Evolutionary conservation across 2,113 vertebrate species (phyloP), one percentile per base, ranked within the genome.

Genomic region (Empidonax alnorum): DNA sequence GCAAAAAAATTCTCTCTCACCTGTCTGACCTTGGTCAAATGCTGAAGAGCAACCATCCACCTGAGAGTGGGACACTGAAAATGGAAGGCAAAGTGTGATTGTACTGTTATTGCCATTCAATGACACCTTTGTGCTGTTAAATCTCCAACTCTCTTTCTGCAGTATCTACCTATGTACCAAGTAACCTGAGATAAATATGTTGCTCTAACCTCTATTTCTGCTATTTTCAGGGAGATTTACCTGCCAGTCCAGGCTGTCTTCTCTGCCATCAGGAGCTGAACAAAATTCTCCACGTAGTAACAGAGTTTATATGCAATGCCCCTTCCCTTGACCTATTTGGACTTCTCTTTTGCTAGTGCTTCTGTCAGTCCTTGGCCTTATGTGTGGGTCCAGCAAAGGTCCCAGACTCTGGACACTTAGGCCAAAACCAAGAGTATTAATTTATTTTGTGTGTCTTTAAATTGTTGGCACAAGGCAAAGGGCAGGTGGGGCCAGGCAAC

Each of bases 191-290:
- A 84, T 74, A 77, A 94, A 77, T 67, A 87, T 13, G 47, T 66
- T 85, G 37, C 39, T 90, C 77, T 87, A 75, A 69, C 65, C 81
- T 87, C 84, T 59, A 67, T 90, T 85, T 90, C 72, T 18, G 2
- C 84, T 83, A 20, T 74, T 87, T 92, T 85, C 79, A 87, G 79
- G 33, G 91, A 93, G 90, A 93, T 93, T 96, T 96, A 88, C 84
- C 72, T 90, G 84, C 50, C 84, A 91, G 42, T 77, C 79, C 63
- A 44, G 63, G 27, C 55, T 90, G 68, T 73, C 59, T 75, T 63
- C 94, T 83, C 75, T n/a, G 59, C 33, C 71, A 85, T 67, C 63
- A 83, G 42, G 91, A 95, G 61, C 7, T 94, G 93, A 96, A 47
- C 68, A 37, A 93, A 93, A 75, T 93, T 87, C 91, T 89, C 58